phyloP scores from a whole-genome alignment of 1,140 invertebrate species.

The Habropoda laboriosa region DNA sequence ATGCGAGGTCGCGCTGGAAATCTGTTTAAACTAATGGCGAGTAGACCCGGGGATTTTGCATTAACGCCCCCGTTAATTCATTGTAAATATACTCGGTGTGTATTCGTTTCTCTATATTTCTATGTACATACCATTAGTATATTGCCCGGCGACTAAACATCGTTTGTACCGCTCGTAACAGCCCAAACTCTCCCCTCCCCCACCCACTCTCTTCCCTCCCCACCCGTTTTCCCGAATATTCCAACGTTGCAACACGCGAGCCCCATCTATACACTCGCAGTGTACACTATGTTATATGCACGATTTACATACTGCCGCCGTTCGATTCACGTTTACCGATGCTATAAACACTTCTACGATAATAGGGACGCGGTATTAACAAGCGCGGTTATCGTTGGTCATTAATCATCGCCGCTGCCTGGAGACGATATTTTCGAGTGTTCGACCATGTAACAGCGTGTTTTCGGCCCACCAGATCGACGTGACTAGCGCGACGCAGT shows the following conservation, averaged over 20 bases:
- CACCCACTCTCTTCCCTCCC: neutral
- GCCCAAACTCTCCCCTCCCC: neutral
- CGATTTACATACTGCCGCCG: conserved; percentile 69
- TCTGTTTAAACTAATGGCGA: conserved; percentile 75
- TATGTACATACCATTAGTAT: conserved; percentile 74
- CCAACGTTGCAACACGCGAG: neutral
- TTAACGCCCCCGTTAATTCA: conserved; percentile 74
- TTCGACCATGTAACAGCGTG: conserved; percentile 11
- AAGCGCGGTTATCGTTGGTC: conserved; percentile 52
- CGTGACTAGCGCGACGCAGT: neutral
- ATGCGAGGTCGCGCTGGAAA: conserved; percentile 51
- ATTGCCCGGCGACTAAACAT: conserved; percentile 68
- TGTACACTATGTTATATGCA: conserved; percentile 48
- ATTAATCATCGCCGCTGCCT: conserved; percentile 49
- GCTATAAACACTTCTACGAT: conserved; percentile 66
- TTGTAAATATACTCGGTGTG: conserved; percentile 72
- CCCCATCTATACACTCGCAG: neutral
- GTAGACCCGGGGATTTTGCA: conserved; percentile 65
- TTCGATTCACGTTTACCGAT: conserved; percentile 68
- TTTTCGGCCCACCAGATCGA: neutral
- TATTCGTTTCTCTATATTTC: conserved; percentile 75
- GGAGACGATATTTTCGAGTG: conserved; percentile 51
- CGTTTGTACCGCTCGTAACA: conserved; percentile 59
- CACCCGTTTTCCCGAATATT: neutral
- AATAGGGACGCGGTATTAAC: conserved; percentile 59